phyloP scores from a whole-genome alignment of 37 sponge, comb jelly and placozoan species.

The Halisarca cf. caerulea region DNA sequence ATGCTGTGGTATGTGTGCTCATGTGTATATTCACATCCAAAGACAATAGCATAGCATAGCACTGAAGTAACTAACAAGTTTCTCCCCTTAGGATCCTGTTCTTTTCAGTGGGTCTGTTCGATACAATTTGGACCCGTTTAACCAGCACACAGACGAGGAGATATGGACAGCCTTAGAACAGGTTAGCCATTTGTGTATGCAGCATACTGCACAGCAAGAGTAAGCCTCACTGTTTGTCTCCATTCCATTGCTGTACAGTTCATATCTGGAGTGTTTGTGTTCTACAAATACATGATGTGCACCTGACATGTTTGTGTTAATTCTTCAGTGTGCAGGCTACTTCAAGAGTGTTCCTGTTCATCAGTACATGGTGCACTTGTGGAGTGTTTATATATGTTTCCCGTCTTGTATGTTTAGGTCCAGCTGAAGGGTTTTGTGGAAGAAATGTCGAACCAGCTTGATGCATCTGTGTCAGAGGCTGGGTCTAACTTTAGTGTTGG shows the following conservation, averaged over 20 bases:
- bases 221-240: no score
- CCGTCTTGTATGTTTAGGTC: constrained; percentile 16
- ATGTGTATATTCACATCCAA: no score
- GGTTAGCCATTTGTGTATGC: constrained; percentile 43
- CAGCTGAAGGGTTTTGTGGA: constrained; percentile 69
- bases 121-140: constrained; percentile 90
- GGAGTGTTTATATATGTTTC: not conserved
- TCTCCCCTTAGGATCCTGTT: constrained; percentile 72
- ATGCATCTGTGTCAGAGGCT: constrained; percentile 54
- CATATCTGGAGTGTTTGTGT: no score
- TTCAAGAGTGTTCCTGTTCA: no score
- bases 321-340: no score
- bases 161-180: constrained; percentile 84
- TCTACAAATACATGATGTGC: no score
- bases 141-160: constrained; percentile 57
- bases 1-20: no score
- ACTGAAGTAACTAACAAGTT: no score
- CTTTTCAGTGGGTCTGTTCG: constrained; percentile 89
- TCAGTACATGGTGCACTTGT: not conserved
- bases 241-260: no score
- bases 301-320: no score
- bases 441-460: constrained; percentile 55
- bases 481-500: constrained; percentile 79
- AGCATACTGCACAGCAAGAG: not conserved
- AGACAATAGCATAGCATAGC: no score